Percentiles rank a stretch among this genome's conserved stretches.
Evolutionary conservation across 1,140 invertebrate genomes (phyloP).

Genomic region (Hycleus phaleratus): DNA sequence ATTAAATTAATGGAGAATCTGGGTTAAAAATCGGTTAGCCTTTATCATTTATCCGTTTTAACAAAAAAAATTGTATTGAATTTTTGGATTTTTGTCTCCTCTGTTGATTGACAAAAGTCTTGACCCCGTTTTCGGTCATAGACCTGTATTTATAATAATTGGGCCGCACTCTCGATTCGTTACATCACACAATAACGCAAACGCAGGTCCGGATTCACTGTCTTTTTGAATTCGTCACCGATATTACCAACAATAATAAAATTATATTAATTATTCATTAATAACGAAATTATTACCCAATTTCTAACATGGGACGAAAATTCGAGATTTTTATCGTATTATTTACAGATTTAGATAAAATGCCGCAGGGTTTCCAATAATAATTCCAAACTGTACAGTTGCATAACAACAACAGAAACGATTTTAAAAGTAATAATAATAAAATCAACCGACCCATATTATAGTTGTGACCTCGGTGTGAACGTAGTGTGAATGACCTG

Average conservation of each 20-base stretch:
- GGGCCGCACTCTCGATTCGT: slow-evolving; percentile 29
- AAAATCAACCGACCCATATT: slow-evolving; percentile 14
- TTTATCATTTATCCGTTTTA: no score
- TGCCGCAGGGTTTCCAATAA: slow-evolving; percentile 11
- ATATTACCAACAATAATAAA: no score
- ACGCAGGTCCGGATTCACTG: slow-evolving; percentile 14
- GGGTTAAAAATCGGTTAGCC: no score
- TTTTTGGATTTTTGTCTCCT: background rate
- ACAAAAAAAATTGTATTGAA: no score
- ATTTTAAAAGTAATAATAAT: no score
- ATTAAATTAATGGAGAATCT: no score
- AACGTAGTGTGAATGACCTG: slow-evolving; percentile 17
- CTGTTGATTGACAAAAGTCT: background rate
- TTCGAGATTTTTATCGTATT: no score
- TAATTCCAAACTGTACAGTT: slow-evolving; percentile 1
- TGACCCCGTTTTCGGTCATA: slow-evolving; percentile 16
- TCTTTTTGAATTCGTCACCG: no score
- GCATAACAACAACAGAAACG: background rate
- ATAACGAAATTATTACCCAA: no score
- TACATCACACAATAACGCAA: slow-evolving; percentile 23
- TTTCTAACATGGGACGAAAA: no score
- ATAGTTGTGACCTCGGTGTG: slow-evolving; percentile 9
- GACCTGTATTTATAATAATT: slow-evolving; percentile 8
- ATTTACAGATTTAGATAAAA: background rate
- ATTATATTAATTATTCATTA: no score